A percentile compares a stretch with the other conserved stretches of the same genome.
Evolutionary conservation across 2,113 vertebrate genomes (phyloP).

Genomic region (Desmodus rotundus): DNA sequence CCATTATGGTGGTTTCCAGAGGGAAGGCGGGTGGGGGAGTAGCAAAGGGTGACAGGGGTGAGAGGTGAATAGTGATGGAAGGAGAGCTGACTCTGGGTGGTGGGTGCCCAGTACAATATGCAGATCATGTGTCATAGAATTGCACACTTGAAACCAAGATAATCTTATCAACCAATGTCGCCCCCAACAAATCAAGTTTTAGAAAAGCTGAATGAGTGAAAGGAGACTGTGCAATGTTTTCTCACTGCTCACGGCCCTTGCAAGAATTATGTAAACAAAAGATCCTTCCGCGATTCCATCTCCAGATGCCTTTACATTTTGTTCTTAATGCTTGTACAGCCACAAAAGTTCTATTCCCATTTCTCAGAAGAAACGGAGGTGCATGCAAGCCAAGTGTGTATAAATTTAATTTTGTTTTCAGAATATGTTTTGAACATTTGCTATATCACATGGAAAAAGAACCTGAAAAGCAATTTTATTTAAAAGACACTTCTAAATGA

Average conservation of each 20-base stretch:
- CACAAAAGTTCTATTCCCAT: neutral
- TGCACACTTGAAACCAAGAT: neutral
- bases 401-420: neutral
- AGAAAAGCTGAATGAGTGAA: neutral
- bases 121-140: neutral
- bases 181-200: neutral
- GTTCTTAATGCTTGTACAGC: neutral
- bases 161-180: neutral
- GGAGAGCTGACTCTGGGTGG: neutral
- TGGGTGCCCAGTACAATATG: neutral
- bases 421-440: neutral
- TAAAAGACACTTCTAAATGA: neutral
- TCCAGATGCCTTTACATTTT: neutral
- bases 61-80: neutral
- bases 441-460: neutral
- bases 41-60: too few species aligned
- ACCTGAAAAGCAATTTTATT: neutral
- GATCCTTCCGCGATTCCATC: neutral
- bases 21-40: neutral
- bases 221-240: accelerated
- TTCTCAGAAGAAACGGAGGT: neutral
- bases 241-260: neutral
- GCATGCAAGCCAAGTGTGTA: neutral
- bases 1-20: neutral
- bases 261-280: neutral